phyloP scores from a whole-genome alignment of 2,113 vertebrate genomes.

The Protomyctophum bolini region DNA sequence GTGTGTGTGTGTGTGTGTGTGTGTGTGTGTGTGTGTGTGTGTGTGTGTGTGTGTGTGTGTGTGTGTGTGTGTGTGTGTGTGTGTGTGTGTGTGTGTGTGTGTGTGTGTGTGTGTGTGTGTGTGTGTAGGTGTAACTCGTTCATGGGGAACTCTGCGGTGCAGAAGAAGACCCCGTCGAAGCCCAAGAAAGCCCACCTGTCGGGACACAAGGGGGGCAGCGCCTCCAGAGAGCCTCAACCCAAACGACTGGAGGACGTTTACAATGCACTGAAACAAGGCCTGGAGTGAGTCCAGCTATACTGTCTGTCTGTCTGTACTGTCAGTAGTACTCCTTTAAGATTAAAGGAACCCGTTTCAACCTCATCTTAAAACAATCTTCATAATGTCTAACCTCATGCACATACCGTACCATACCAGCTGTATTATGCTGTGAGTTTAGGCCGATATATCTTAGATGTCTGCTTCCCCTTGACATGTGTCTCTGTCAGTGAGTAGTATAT shows the following conservation, averaged over 20 bases:
- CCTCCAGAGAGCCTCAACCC: slow-evolving; percentile 91
- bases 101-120: slow-evolving; percentile 31
- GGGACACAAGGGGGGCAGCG: slow-evolving; percentile 88
- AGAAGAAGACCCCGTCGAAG: slow-evolving; percentile 95
- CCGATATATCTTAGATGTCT: too few relatives aligned
- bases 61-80: slow-evolving; percentile 81
- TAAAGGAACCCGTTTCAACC: too few relatives aligned
- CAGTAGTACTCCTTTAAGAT: too few relatives aligned
- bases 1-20: slow-evolving; percentile 81
- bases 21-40: slow-evolving; percentile 81
- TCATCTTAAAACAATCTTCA: too few relatives aligned
- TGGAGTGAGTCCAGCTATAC: slow-evolving; percentile 85
- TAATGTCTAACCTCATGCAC: too few relatives aligned
- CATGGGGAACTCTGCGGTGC: slow-evolving; percentile 89
- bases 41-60: slow-evolving; percentile 81
- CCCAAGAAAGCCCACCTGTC: slow-evolving; percentile 92
- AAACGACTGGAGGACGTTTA: slow-evolving; percentile 93
- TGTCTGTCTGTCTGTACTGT: too few relatives aligned
- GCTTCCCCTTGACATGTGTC: too few relatives aligned
- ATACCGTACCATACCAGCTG: too few relatives aligned
- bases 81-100: slow-evolving; percentile 79
- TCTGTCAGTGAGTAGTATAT: too few relatives aligned
- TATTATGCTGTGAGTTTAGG: too few relatives aligned
- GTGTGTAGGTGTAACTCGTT: slow-evolving; percentile 93
- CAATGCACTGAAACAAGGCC: slow-evolving; percentile 88